Evolutionary conservation across 1,140 invertebrate genomes (phyloP).

Genomic region (Chrysopa pallens): DNA sequence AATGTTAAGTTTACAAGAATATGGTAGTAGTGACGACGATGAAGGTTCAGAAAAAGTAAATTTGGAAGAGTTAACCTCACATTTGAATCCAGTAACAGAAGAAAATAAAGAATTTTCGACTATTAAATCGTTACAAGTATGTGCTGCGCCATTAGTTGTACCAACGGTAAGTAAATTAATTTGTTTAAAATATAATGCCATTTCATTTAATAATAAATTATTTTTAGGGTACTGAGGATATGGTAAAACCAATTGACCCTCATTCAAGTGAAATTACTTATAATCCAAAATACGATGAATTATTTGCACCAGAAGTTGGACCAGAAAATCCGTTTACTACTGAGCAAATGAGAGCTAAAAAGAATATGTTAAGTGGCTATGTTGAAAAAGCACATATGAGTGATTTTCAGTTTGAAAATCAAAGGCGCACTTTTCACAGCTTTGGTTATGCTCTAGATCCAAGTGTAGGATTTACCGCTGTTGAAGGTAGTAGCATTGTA

Average conservation of each 20-base stretch:
- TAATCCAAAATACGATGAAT: slow-evolving; percentile 92
- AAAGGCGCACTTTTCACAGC: slow-evolving; percentile 84
- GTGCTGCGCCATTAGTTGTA: slow-evolving; percentile 61
- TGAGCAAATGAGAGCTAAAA: slow-evolving; percentile 64
- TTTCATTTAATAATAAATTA: slow-evolving; percentile 2
- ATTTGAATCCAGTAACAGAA: slow-evolving; percentile 31
- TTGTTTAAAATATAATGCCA: background rate
- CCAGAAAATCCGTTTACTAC: slow-evolving; percentile 85
- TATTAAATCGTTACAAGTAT: slow-evolving; percentile 40
- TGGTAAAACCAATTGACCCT: slow-evolving; percentile 44
- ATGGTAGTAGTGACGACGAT: slow-evolving; percentile 40
- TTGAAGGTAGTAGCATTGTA: slow-evolving; percentile 45
- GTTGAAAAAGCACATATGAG: slow-evolving; percentile 90
- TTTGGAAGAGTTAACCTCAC: slow-evolving; percentile 24
- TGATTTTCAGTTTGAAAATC: slow-evolving; percentile 97
- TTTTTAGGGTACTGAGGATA: slow-evolving; percentile 31
- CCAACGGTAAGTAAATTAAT: slow-evolving; percentile 38
- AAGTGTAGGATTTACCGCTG: slow-evolving; percentile 48
- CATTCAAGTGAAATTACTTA: slow-evolving; percentile 61
- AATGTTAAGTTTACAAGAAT: slow-evolving; percentile 43
- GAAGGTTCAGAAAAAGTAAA: slow-evolving; percentile 22
- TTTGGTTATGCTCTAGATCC: slow-evolving; percentile 95
- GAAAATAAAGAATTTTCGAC: slow-evolving; percentile 19
- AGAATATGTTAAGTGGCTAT: slow-evolving; percentile 89
- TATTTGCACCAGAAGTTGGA: slow-evolving; percentile 82